phyloP scores from a whole-genome alignment of 2,113 vertebrate species.

The Gallinago jamesoni region DNA sequence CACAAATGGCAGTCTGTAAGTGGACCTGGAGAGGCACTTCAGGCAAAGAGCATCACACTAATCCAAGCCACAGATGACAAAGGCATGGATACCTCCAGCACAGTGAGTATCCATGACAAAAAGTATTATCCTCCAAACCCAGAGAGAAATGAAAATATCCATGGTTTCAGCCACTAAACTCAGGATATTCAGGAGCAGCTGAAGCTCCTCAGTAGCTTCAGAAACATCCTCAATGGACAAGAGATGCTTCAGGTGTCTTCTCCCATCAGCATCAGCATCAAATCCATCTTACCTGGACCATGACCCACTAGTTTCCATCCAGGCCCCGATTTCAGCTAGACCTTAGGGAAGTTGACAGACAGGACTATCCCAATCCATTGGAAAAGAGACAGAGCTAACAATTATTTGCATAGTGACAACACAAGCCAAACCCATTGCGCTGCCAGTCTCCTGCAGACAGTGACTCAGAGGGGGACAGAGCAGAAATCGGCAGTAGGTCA shows the following conservation, averaged over 20 bases:
- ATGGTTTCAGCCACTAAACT: neutral
- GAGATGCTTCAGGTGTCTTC: neutral
- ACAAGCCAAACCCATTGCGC: neutral
- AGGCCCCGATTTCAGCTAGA: slow-evolving; percentile 23
- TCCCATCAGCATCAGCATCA: neutral
- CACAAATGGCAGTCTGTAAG: neutral
- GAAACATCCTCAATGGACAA: neutral
- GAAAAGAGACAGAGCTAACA: slow-evolving; percentile 20
- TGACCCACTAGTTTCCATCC: slow-evolving; percentile 34
- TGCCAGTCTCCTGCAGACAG: neutral
- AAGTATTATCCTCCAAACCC: neutral
- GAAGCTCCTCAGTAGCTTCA: neutral
- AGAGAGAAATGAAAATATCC: neutral
- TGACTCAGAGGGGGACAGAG: neutral
- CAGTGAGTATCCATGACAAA: neutral
- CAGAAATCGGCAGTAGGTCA: neutral
- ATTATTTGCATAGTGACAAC: neutral
- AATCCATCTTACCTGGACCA: slow-evolving; percentile 25
- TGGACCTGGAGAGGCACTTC: neutral
- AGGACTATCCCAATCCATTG: slow-evolving; percentile 1
- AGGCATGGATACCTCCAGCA: neutral
- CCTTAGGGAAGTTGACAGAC: neutral
- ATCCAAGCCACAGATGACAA: neutral
- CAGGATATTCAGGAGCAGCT: neutral
- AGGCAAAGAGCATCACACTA: neutral